Evolutionary conservation across 2,113 vertebrate species (phyloP).

Genomic region (Turnix velox): DNA sequence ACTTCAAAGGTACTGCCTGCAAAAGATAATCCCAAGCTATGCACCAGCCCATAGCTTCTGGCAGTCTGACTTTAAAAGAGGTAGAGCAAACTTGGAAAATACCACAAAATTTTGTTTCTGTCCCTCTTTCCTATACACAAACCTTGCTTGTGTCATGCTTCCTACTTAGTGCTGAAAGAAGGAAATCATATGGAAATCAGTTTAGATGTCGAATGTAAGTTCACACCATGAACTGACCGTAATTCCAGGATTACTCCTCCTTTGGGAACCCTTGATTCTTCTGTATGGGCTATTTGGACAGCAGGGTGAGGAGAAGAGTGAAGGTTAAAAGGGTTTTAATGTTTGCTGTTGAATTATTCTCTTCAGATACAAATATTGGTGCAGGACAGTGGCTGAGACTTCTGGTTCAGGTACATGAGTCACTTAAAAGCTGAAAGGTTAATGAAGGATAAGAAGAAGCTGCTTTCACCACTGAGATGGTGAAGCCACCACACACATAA

Average conservation of each 20-base stretch:
- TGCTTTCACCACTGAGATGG: not conserved
- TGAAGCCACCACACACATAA: not conserved
- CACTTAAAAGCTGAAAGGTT: not conserved
- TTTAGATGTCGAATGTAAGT: not conserved
- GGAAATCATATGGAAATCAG: not conserved
- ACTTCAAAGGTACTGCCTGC: constrained; percentile 42
- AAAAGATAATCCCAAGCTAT: constrained; percentile 16
- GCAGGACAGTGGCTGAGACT: not conserved
- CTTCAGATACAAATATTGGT: not conserved
- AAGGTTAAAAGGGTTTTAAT: not conserved
- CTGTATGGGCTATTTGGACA: not conserved
- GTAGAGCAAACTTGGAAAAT: not conserved
- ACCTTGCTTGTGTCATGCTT: not conserved
- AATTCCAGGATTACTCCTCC: not conserved
- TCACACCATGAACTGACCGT: not conserved
- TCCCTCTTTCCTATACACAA: not conserved
- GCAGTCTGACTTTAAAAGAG: constrained; percentile 10
- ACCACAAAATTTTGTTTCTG: not conserved
- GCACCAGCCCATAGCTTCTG: constrained; percentile 5
- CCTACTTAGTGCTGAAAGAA: not conserved
- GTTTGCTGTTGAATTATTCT: not conserved
- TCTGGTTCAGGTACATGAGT: not conserved
- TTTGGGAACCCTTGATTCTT: not conserved
- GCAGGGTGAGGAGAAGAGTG: accelerated
- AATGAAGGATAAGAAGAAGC: not conserved